These are phyloP conservation scores for Otis tarda DNA, from an alignment of 2,113 vertebrate species.

Conservation along the genomic window DNA sequence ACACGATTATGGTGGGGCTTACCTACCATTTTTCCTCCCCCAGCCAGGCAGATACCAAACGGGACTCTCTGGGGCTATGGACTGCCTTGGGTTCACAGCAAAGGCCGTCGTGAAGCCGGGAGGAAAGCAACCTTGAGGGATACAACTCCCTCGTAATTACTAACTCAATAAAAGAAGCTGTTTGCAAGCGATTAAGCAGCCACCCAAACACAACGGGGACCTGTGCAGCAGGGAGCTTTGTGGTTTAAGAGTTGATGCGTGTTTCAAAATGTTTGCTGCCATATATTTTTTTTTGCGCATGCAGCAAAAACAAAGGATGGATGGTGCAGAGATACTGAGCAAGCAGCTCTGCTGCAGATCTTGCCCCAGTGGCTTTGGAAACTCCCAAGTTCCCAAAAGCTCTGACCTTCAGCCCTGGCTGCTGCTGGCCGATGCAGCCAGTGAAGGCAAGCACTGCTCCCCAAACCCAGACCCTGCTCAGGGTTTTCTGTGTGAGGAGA, in stretches of 20 bases:
- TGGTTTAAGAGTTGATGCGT: neutral
- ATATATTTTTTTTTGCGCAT: neutral
- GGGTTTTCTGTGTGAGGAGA: neutral
- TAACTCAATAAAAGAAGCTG: neutral
- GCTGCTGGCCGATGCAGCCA: fast-evolving
- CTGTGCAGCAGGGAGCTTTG: neutral
- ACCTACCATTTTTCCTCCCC: neutral
- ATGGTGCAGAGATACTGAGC: neutral
- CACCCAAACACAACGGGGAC: neutral
- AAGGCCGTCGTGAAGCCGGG: fast-evolving
- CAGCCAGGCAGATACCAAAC: neutral
- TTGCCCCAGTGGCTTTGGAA: neutral
- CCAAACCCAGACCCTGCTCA: neutral
- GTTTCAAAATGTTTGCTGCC: slow-evolving; percentile 6
- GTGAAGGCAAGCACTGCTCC: neutral
- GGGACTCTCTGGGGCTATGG: neutral
- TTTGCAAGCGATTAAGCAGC: slow-evolving; percentile 4
- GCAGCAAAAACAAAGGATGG: neutral
- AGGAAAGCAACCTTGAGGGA: neutral
- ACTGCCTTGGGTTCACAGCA: neutral
- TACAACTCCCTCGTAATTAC: neutral
- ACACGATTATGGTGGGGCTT: neutral
- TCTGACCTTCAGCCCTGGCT: fast-evolving
- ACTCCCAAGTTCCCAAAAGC: neutral
- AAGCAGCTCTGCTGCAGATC: neutral